Conservation (phyloP, 2,888 invertebrate species). For the Rotaria socialis region DNA sequence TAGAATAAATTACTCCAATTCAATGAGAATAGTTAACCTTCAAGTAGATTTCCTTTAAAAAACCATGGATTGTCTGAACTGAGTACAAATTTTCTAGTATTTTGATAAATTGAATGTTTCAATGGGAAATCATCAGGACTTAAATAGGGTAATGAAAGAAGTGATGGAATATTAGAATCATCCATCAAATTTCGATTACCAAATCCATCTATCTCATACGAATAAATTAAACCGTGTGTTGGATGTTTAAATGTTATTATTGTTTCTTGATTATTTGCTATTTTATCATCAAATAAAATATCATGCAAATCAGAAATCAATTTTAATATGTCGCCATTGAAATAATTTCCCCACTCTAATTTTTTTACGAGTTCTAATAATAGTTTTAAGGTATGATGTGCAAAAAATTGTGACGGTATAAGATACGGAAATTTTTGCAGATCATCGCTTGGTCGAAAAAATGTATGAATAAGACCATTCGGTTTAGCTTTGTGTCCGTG, state of each 20-base stretch:
- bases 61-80: conserved; percentile 1
- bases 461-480: not conserved
- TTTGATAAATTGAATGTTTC: not conserved
- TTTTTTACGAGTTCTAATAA: not conserved
- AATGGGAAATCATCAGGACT: not conserved
- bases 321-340: not conserved
- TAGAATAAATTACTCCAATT: not conserved
- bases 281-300: not conserved
- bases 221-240: not conserved
- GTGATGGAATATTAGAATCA: conserved; percentile 2
- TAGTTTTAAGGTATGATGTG: not conserved
- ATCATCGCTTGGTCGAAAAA: conserved; percentile 22
- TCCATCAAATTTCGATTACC: conserved; percentile 3
- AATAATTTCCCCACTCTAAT: not conserved
- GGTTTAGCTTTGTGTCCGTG: not conserved
- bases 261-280: not conserved
- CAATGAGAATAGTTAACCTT: not conserved
- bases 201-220: not conserved
- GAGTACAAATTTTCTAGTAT: conserved; percentile 33
- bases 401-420: not conserved
- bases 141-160: conserved; percentile 27
- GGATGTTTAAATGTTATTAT: not conserved
- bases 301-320: not conserved
- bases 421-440: not conserved
- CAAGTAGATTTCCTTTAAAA: not conserved